Evolutionary conservation across 2,888 invertebrate genomes (phyloP), one percentile per base, ranked within the genome.

Genomic region (Cataglyphis livida): DNA sequence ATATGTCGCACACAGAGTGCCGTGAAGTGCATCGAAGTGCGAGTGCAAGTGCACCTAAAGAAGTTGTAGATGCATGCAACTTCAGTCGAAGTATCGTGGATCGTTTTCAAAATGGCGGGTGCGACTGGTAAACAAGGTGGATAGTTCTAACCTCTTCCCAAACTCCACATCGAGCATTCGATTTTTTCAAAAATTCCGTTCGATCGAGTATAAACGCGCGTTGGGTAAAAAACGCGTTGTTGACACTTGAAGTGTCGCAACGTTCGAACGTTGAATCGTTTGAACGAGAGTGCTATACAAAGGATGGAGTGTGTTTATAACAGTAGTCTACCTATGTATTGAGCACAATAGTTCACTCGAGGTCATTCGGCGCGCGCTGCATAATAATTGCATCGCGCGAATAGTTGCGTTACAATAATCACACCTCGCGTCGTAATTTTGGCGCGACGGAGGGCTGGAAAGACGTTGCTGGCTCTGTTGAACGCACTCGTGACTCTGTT

Each of bases 91-190:
- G 25, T 38, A n/a, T 32, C 51, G 12, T 25, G 75, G 21, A 41
- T 51, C 83, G 84, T 88, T 18, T 91, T 92, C 89, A 92, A 93
- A 93, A 93, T 93, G 93, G 93, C 92, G 88, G 92, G 84, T 88
- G 87, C 87, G 85, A 87, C 89, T 91, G 90, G 92, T 93, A 93
- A 93, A 93, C 93, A 93, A 93, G 92, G 90, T 90, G 88, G 88
- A 48, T 89, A 25, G 87, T 86, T 92, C 91, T 93, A 93, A 93
- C 93, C 93, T 93, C 90, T 91, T 84, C 86, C 70, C 86, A 86
- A n/a, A n/a, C 74, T 90, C 84, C 25, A 15, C 35, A 38, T 64
- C 12, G 38, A 9, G 18, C 21, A 18, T 28, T 54, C 10, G 15
- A 18, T 15, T 48, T 51, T 51, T n/a, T 3, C 51, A n/a, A 51